phyloP scores from a whole-genome alignment of 2,797 vertebrate genomes.

The Diceros bicornis region DNA sequence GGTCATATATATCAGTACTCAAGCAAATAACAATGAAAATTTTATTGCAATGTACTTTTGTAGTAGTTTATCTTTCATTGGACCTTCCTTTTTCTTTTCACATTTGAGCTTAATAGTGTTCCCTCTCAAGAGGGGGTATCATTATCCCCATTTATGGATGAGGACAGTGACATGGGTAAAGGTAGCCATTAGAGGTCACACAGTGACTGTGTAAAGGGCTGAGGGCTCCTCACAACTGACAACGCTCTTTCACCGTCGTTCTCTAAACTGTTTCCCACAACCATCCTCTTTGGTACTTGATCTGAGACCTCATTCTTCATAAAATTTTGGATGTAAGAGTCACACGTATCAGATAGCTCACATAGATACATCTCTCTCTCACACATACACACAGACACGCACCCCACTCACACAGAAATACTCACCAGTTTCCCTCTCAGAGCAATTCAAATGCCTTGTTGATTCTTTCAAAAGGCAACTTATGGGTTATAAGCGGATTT shows the following conservation, averaged over 20 bases:
- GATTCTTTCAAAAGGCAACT: conserved; percentile 53
- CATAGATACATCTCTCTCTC: not conserved
- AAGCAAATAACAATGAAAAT: not conserved
- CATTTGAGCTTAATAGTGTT: not conserved
- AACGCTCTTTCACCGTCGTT: not conserved
- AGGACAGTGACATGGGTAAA: not conserved
- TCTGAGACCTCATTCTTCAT: not conserved
- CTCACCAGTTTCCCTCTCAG: not conserved
- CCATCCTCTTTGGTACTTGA: not conserved
- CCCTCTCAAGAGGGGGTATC: not conserved
- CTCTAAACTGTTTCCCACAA: not conserved
- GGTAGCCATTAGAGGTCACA: not conserved
- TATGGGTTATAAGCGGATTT: conserved; percentile 30
- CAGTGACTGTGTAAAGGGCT: not conserved
- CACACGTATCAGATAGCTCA: not conserved
- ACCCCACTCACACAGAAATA: not conserved
- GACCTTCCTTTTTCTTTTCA: not conserved
- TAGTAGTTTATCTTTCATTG: not conserved
- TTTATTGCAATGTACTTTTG: not conserved
- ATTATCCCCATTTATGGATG: not conserved
- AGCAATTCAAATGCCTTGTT: conserved; percentile 54
- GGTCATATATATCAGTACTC: not conserved
- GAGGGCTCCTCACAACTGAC: not conserved
- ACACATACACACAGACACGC: not conserved
- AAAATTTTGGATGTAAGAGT: not conserved